Base-by-base conservation (phyloP, 2,113 vertebrate species). In the Columba livia region DNA sequence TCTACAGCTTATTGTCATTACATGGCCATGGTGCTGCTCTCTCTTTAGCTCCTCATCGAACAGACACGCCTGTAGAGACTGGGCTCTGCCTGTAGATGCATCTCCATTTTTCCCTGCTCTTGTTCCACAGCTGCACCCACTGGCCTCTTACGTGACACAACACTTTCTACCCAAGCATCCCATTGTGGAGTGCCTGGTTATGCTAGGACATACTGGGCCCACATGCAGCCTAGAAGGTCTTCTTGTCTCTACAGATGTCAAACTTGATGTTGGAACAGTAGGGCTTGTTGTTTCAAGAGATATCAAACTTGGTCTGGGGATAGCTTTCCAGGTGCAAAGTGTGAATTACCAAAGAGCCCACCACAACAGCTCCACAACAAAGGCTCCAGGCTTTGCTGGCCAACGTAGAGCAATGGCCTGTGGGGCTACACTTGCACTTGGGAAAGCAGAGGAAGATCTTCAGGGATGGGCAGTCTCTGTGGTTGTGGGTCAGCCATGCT, bases 111-210 rank as follows among this genome's bases (percentile, higher is more conserved):
- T 12, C 38, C 31, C 42, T 24, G 12, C 20, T 85, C 24, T 48
- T 26, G 36, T 8, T 26, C 70, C 9, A 9, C n/a, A 26, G 48
- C 53, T 58, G 56, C 9, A 31, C n/a, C 34, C 48, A 14, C 23
- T 21, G 3, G 3, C 56, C 16, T 7, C 4, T 12, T 36, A 47
- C 15, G 18, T 5, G 25, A 75, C 0, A 0, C n/a, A 4, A 31
- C 12, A 5, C 11, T 40, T 77, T 65, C 72, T n/a, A 36, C 36
- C 14, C 21, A 29, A 21, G 47, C 21, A 60, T 67, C 65, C 31
- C 23, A 8, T 36, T 40, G 67, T 11, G 0, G 3, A 58, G 25
- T 51, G 32, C 28, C 60, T 38, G 60, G 18, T 65, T 36, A 12
- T 14, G 29, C 38, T 56, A 3, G 54, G 60, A 38, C 0, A 5